Conservation (phyloP, 2,888 invertebrate genomes). For the Drosophila neutralis region DNA sequence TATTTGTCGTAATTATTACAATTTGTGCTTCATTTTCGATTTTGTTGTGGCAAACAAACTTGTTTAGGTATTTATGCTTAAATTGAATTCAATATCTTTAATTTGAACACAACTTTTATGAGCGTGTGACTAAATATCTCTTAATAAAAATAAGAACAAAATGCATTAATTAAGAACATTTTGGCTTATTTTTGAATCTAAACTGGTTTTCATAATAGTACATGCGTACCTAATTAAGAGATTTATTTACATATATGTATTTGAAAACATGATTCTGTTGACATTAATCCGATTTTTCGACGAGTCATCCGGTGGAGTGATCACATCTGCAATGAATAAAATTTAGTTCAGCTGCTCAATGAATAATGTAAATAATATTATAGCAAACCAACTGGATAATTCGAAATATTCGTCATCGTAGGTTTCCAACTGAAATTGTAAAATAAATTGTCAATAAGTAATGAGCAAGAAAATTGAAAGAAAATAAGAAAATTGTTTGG, state of each 20-base stretch:
- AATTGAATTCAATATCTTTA: not conserved
- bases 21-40: not conserved
- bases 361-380: not conserved
- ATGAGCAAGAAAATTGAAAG: not conserved
- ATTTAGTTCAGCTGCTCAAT: conserved; percentile 11
- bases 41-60: not conserved
- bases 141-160: not conserved
- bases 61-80: not conserved
- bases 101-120: not conserved
- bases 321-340: conserved; percentile 16
- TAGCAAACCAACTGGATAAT: conserved; percentile 32
- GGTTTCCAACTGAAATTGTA: conserved; percentile 23
- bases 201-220: not conserved
- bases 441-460: not conserved
- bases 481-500: not conserved
- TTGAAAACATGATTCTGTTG: not conserved
- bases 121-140: not conserved
- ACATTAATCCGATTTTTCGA: not conserved
- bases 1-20: not conserved
- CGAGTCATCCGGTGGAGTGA: not conserved
- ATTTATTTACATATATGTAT: not conserved
- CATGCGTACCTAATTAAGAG: not conserved
- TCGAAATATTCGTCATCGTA: not conserved
- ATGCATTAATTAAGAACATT: not conserved
- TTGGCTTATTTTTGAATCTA: not conserved